Base-by-base conservation (phyloP, 2,888 invertebrate genomes). In the Pseudococcus jackbeardsleyi region DNA sequence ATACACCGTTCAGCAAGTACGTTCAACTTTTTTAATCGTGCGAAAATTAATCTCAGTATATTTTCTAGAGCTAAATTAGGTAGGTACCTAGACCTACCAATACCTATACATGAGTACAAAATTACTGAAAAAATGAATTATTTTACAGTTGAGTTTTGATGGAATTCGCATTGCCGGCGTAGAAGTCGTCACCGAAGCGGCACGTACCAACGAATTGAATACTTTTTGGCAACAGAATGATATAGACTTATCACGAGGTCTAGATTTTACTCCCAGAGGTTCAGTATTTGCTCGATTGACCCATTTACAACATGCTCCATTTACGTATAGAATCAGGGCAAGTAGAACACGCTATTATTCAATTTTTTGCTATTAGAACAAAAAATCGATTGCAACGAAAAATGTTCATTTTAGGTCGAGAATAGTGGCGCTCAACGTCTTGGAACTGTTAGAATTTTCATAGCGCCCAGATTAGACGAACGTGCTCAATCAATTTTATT, bases 221-320 rank as follows among this genome's bases (percentile, higher is more conserved):
- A 96, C 96, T 0, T 95, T 94, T 92, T 97, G 96, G 96, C 95
- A 95, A 92, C 94, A 95, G 91, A 95, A 95, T 89, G 95, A 95
- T 85, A 93, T 96, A 89, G 95, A 97, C 91, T 91, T 97, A 64
- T 94, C 95, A 0, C 93, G 96, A 0, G 97, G 97, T 0, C 93
- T 97, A 91, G 96, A 97, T 92, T 97, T 97, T 92, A 93, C 94
- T 12, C 96, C 96, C 0, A 93, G 96, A 0, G 96, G 96, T 86
- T 92, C 94, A 79, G 94, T 96, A 54, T 93, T 95, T 84, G 96
- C 95, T 0, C 92, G 95, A 46, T 94, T 96, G 91, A 95, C 95
- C 0, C 97, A 97, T 92, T 93, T 97, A 89, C 96, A 96, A 92
- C 95, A 96, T 91, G 92, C 93, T 9, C 93, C 94, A 0, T 97